Conservation (phyloP, 2,797 vertebrate genomes). For the Myotis myotis region DNA sequence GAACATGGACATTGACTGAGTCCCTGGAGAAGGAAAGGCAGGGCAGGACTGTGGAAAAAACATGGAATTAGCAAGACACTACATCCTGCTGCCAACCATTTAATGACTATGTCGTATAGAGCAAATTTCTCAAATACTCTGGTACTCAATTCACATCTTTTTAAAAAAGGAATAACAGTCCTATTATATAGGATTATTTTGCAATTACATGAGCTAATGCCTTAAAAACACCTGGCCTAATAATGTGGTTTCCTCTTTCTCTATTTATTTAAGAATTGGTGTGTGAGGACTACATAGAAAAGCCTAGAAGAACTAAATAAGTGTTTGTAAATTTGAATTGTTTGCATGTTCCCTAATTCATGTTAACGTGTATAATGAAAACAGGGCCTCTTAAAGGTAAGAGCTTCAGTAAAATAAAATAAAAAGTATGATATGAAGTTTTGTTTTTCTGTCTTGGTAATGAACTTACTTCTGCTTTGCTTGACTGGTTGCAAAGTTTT, state of each 20-base stretch:
- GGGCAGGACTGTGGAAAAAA: neutral
- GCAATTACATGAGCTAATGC: neutral
- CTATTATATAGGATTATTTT: neutral
- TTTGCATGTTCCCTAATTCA: neutral
- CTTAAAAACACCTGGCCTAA: neutral
- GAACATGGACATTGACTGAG: neutral
- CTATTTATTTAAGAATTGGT: neutral
- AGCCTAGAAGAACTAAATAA: neutral
- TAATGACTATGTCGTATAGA: neutral
- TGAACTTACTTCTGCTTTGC: conserved; percentile 45
- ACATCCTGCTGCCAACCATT: neutral
- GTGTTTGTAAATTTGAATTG: neutral
- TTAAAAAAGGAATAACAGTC: neutral
- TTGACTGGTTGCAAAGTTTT: neutral
- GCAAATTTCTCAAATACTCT: neutral
- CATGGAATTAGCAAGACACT: neutral
- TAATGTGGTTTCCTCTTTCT: neutral
- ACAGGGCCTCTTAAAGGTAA: neutral
- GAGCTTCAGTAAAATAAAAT: neutral
- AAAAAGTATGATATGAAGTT: neutral
- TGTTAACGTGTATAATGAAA: neutral
- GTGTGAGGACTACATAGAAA: neutral
- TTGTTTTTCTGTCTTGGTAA: neutral
- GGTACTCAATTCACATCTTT: neutral
- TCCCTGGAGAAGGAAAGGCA: neutral